phyloP scores from a whole-genome alignment of 2,113 vertebrate genomes.

The Lipophrys pholis region DNA sequence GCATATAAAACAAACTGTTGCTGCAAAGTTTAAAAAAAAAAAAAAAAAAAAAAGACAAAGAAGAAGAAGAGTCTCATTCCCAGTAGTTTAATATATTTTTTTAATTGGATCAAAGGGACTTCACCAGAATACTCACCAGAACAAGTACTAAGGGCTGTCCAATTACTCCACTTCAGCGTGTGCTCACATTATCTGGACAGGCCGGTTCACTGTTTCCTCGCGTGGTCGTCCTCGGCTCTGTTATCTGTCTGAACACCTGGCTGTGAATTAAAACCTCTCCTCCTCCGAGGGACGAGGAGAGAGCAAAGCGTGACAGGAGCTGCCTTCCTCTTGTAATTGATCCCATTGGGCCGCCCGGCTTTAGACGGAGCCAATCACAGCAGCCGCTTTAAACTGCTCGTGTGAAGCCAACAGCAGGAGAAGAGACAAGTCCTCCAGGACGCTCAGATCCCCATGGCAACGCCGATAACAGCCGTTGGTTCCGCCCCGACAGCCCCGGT shows the following conservation, averaged over 20 bases:
- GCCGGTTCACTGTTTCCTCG: no score
- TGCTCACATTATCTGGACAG: not conserved
- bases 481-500: not conserved
- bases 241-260: constrained; percentile 32
- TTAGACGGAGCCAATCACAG: constrained; percentile 17
- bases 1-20: no score
- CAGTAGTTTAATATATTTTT: no score
- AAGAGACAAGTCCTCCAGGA: not conserved
- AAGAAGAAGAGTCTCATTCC: no score
- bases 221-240: not conserved
- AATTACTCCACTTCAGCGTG: not conserved
- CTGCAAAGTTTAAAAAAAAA: no score
- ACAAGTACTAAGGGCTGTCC: no score
- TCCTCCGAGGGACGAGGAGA: not conserved
- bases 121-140: no score
- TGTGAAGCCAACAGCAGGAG: not conserved
- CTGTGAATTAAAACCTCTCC: constrained; percentile 20
- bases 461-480: not conserved
- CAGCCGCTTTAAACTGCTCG: constrained; percentile 10
- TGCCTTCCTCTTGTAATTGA: constrained; percentile 53
- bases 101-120: no score
- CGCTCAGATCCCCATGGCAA: not conserved
- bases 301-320: constrained; percentile 20
- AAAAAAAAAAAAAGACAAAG: no score
- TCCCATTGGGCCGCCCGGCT: constrained; percentile 47